phyloP scores from a whole-genome alignment of 2,888 invertebrate genomes.

The Orchesella flavescens region DNA sequence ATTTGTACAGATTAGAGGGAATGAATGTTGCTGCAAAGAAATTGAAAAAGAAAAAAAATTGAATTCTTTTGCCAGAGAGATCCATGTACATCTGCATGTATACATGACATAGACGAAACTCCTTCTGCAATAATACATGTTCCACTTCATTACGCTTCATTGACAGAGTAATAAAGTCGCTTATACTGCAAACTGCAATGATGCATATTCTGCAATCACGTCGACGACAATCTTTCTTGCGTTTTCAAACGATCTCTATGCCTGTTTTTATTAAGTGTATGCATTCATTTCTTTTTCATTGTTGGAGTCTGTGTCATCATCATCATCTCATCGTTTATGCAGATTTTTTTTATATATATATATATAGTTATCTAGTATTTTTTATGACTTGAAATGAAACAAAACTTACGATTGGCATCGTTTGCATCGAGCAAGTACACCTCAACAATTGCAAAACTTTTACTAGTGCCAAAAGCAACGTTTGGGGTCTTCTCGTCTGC shows the following conservation, averaged over 20 bases:
- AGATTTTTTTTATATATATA: too few relatives aligned
- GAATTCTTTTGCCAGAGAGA: conserved; percentile 9
- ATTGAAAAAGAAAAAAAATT: conserved; percentile 73
- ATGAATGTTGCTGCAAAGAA: conserved; percentile 82
- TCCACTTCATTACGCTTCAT: conserved; percentile 60
- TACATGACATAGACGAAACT: neutral
- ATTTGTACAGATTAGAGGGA: conserved; percentile 88
- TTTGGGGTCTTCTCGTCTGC: conserved; percentile 81
- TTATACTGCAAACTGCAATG: conserved; percentile 36
- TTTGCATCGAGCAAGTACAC: conserved; percentile 90
- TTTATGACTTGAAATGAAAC: conserved; percentile 3
- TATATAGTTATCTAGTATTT: neutral
- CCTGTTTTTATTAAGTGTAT: neutral
- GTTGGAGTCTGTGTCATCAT: too few relatives aligned
- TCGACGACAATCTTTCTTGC: neutral
- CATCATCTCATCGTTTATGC: neutral
- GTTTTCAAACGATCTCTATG: neutral
- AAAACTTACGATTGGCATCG: conserved; percentile 76
- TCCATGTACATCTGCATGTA: neutral
- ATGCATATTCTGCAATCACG: conserved; percentile 33
- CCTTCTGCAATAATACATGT: conserved; percentile 18
- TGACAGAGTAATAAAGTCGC: conserved; percentile 54
- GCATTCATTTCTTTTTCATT: too few relatives aligned
- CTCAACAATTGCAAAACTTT: conserved; percentile 82
- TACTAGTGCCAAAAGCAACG: conserved; percentile 75